These are phyloP conservation scores for Artibeus lituratus DNA, from an alignment of 2,797 vertebrate species.

Conservation along the genomic window DNA sequence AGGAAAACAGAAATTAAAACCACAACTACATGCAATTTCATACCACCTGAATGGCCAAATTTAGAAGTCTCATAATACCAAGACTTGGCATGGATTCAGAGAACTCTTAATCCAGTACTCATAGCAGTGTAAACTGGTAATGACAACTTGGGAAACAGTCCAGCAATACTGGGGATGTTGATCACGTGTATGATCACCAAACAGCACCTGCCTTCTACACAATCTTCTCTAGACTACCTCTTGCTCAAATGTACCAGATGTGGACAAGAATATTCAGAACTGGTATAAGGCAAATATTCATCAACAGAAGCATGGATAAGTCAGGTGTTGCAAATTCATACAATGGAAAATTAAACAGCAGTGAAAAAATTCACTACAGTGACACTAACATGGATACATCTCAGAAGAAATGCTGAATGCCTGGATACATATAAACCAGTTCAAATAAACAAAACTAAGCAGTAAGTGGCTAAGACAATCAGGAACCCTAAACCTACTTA, in stretches of 20 bases:
- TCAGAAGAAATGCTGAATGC: neutral
- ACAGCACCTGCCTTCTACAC: neutral
- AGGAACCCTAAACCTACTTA: neutral
- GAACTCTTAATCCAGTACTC: neutral
- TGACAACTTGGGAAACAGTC: neutral
- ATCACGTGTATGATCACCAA: neutral
- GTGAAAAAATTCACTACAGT: neutral
- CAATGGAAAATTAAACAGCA: neutral
- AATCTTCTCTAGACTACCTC: neutral
- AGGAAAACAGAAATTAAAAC: neutral
- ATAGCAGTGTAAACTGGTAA: neutral
- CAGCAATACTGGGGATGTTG: neutral
- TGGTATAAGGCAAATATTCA: neutral
- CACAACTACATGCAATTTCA: neutral
- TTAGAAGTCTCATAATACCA: neutral
- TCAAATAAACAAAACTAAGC: neutral
- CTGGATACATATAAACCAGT: neutral
- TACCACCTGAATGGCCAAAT: neutral
- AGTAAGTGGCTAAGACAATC: neutral
- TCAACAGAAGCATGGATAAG: neutral
- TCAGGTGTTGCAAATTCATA: neutral
- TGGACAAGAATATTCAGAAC: neutral
- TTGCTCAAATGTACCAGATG: neutral
- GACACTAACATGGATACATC: neutral
- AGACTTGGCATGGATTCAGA: neutral